Conservation (phyloP, 2,797 vertebrate species). For the Gastrophryne carolinensis region DNA sequence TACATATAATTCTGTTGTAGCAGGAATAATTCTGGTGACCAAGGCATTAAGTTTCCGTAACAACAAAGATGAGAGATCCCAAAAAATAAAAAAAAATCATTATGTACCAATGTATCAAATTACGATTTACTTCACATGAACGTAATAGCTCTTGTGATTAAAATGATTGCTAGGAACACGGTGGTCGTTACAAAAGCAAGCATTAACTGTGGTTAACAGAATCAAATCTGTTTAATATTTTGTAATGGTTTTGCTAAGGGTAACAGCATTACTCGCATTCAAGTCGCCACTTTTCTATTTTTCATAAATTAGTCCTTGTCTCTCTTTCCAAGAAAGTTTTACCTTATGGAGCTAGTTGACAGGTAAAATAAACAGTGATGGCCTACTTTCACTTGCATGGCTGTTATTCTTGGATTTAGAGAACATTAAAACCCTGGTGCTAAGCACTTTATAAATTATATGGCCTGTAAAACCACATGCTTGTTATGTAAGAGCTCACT, state of each 20-base stretch:
- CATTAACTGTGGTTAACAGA: too few relatives aligned
- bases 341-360: neutral
- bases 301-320: neutral
- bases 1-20: too few relatives aligned
- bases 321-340: neutral
- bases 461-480: constrained; percentile 49
- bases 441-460: constrained; percentile 53
- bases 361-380: constrained; percentile 34
- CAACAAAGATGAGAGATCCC: too few relatives aligned
- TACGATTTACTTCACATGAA: too few relatives aligned
- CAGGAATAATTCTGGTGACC: too few relatives aligned
- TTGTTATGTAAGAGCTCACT: constrained; percentile 46
- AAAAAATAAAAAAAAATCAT: too few relatives aligned
- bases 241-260: neutral
- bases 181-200: too few relatives aligned
- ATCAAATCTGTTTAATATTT: too few relatives aligned
- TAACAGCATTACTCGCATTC: neutral
- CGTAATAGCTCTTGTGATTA: too few relatives aligned
- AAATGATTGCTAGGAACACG: too few relatives aligned
- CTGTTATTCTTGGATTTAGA: constrained; percentile 43
- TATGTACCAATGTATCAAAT: too few relatives aligned
- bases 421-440: constrained; percentile 47
- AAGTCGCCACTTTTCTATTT: neutral
- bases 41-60: too few relatives aligned
- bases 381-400: constrained; percentile 19